Percentiles rank a stretch among this genome's conserved stretches.
Conservation (phyloP, 2,113 vertebrate species). For the Tachuris rubrigastra region DNA sequence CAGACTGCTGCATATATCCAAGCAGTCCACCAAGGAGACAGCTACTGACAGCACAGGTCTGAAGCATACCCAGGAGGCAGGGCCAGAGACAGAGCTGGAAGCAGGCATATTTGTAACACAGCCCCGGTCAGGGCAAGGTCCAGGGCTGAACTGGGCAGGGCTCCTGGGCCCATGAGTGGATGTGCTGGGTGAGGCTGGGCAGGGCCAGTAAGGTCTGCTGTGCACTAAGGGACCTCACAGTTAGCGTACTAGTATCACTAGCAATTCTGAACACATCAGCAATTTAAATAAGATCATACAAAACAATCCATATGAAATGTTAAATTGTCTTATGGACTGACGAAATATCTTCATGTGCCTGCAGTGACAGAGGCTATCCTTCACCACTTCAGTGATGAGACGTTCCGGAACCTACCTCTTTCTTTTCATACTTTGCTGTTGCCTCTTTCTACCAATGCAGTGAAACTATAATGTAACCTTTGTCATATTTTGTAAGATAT, state of each 20-base stretch:
- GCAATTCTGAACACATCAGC: not conserved
- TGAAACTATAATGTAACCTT: not conserved
- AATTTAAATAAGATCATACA: not conserved
- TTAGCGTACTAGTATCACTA: not conserved
- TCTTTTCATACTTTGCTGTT: not conserved
- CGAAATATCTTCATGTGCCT: not conserved
- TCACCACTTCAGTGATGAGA: not conserved
- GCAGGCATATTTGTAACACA: not conserved
- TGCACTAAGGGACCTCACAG: not conserved
- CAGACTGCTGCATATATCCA: not conserved
- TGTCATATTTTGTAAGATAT: not conserved
- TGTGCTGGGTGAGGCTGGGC: not conserved
- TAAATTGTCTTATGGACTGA: not conserved
- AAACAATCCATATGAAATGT: not conserved
- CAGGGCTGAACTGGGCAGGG: not conserved
- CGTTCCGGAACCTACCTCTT: not conserved
- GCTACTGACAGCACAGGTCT: not conserved
- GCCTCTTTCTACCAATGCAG: not conserved
- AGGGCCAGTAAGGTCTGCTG: not conserved
- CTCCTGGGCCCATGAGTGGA: not conserved
- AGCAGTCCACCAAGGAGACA: not conserved
- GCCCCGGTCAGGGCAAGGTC: not conserved
- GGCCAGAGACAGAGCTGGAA: not conserved
- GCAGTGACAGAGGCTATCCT: not conserved
- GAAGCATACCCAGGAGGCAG: not conserved